Evolutionary conservation across 1,140 invertebrate species (phyloP).

Genomic region (Atta texana): DNA sequence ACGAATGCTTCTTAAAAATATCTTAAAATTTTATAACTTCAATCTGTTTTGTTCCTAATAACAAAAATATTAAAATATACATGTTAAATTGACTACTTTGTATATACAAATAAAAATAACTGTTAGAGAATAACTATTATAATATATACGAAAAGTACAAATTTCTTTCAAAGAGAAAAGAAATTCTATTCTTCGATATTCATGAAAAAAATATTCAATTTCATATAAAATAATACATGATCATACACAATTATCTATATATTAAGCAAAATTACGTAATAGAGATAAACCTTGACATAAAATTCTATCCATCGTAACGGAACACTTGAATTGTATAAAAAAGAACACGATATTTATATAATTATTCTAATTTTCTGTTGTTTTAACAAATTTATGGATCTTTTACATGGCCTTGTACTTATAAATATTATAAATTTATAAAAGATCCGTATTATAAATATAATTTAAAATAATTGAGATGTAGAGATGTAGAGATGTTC

Average conservation of each 20-base stretch:
- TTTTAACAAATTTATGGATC: background rate
- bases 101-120: background rate
- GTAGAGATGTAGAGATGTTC: no score
- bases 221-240: background rate
- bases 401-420: background rate
- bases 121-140: no score
- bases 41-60: background rate
- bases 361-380: background rate
- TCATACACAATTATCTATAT: background rate
- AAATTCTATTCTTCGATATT: background rate
- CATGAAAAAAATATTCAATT: conserved; percentile 4
- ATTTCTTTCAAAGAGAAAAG: background rate
- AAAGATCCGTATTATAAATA: conserved; percentile 1
- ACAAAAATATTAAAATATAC: background rate
- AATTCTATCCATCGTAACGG: background rate
- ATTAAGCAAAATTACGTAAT: background rate
- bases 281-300: background rate
- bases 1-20: background rate
- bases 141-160: background rate
- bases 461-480: background rate
- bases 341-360: background rate
- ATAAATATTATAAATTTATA: conserved; percentile 19
- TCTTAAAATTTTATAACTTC: background rate
- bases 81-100: background rate
- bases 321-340: conserved; percentile 6